These are phyloP conservation scores for Calliopsis andreniformis DNA, from an alignment of 1,140 invertebrate genomes.

Conservation along the genomic window DNA sequence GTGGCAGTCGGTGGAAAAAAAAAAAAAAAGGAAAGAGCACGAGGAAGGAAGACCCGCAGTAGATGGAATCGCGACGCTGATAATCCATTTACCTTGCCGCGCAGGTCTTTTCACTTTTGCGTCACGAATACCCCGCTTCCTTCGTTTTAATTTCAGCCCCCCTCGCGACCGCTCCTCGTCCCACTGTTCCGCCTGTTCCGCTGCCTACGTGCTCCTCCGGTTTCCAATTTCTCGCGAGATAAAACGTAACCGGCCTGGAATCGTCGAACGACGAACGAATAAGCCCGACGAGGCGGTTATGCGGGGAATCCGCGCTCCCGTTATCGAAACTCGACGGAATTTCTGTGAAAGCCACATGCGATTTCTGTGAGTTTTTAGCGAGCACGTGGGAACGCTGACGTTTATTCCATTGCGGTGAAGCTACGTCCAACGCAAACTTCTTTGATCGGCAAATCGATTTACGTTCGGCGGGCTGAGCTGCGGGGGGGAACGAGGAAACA, in stretches of 20 bases:
- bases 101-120: constrained; percentile 32
- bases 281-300: no score
- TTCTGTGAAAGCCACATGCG: no score
- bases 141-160: background rate
- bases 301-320: background rate
- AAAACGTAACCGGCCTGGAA: background rate
- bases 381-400: constrained; percentile 47
- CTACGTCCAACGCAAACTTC: constrained; percentile 50
- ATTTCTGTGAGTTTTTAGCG: background rate
- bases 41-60: constrained; percentile 45
- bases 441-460: constrained; percentile 62
- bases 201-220: no score
- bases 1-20: background rate
- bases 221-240: background rate
- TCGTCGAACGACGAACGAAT: no score
- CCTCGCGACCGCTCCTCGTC: no score
- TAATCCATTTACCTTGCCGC: constrained; percentile 53
- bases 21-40: background rate
- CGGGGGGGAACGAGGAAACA: constrained; percentile 47
- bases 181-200: no score
- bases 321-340: background rate
- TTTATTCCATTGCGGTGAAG: constrained; percentile 43
- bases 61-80: constrained; percentile 55
- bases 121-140: background rate
- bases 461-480: constrained; percentile 53